phyloP scores from a whole-genome alignment of 2,797 vertebrate species.

The Sphenodon punctatus region DNA sequence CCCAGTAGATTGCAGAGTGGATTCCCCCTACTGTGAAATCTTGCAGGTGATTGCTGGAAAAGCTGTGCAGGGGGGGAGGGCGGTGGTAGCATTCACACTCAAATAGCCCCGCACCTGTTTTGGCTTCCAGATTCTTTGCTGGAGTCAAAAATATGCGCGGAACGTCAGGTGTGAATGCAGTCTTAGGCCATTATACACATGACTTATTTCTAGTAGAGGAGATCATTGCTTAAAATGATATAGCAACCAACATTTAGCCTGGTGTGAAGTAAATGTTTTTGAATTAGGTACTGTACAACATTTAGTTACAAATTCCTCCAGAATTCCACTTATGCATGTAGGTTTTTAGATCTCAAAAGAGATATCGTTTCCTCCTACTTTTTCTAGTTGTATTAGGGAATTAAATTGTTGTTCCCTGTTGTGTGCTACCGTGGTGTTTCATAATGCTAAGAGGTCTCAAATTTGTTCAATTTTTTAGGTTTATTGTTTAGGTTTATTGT shows the following conservation, averaged over 20 bases:
- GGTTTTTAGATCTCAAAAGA: not conserved
- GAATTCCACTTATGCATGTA: not conserved
- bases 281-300: not conserved
- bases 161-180: too few species aligned
- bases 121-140: too few species aligned
- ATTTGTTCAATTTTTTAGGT: too few species aligned
- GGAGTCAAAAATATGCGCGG: too few species aligned
- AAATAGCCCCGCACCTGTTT: too few species aligned
- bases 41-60: too few species aligned
- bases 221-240: not conserved
- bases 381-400: not conserved
- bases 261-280: not conserved
- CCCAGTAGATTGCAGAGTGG: too few species aligned
- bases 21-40: too few species aligned
- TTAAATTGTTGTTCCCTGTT: not conserved
- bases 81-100: too few species aligned
- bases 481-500: not conserved
- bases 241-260: not conserved
- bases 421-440: not conserved
- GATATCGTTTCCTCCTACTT: not conserved
- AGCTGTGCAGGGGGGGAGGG: too few species aligned
- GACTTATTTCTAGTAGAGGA: not conserved
- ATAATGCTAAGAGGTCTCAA: not conserved
- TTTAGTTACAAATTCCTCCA: too few species aligned
- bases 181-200: not conserved